A percentile compares a stretch with the other conserved stretches of the same genome.
Conservation (phyloP, 2,888 invertebrate genomes). For the Cryptus armator region DNA sequence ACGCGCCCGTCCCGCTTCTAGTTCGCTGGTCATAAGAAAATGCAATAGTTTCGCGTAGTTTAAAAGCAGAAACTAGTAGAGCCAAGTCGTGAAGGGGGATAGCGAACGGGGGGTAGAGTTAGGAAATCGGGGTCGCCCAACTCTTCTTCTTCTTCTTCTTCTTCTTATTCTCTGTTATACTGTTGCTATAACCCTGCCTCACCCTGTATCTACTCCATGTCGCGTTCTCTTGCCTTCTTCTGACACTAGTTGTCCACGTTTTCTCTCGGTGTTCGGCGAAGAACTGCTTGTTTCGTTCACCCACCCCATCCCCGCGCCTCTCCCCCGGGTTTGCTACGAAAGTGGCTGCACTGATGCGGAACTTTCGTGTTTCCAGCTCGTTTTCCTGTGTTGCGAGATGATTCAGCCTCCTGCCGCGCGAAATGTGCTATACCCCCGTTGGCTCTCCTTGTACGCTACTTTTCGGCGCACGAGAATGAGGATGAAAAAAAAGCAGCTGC, state of each 20-base stretch:
- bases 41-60: slow-evolving; percentile 79
- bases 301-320: not conserved
- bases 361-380: slow-evolving; percentile 60
- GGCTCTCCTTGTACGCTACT: slow-evolving; percentile 4
- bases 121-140: slow-evolving; percentile 17
- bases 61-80: slow-evolving; percentile 77
- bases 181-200: slow-evolving; percentile 14
- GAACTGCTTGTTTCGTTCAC: slow-evolving; percentile 41
- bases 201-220: slow-evolving; percentile 38
- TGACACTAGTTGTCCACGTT: slow-evolving; percentile 21
- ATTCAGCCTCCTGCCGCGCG: slow-evolving; percentile 33
- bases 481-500: slow-evolving; percentile 9
- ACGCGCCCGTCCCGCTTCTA: slow-evolving; percentile 69
- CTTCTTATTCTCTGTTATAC: slow-evolving; percentile 31
- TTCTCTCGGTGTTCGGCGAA: slow-evolving; percentile 44
- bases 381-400: slow-evolving; percentile 47
- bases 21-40: slow-evolving; percentile 78
- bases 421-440: slow-evolving; percentile 4
- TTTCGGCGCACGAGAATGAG: not conserved
- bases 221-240: slow-evolving; percentile 34
- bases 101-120: not conserved
- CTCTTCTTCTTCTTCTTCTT: slow-evolving; percentile 22
- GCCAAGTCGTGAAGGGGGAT: slow-evolving; percentile 54
- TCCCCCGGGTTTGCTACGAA: slow-evolving; percentile 28
- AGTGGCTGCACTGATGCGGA: slow-evolving; percentile 55